Percentiles rank a stretch among this genome's conserved stretches.
Evolutionary conservation across 2,113 vertebrate species (phyloP).

Genomic region (Geococcyx californianus): DNA sequence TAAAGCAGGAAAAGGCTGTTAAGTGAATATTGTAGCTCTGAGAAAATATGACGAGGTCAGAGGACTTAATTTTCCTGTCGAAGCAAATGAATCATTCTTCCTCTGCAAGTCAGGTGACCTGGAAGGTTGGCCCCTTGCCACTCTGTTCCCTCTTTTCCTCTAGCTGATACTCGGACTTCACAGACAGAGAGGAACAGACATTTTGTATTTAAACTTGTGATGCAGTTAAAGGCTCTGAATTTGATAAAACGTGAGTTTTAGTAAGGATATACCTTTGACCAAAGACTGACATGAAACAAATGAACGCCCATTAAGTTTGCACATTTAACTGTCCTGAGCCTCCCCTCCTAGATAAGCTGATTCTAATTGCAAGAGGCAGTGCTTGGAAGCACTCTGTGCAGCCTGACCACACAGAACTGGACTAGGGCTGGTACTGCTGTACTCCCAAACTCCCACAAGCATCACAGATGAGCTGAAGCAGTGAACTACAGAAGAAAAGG

Average conservation of each 20-base stretch:
- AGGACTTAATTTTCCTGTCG: neutral
- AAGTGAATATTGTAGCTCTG: neutral
- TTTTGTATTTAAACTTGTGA: neutral
- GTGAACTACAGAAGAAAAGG: neutral
- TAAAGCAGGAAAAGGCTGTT: neutral
- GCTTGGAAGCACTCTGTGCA: neutral
- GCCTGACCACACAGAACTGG: neutral
- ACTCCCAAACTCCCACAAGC: neutral
- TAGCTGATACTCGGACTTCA: neutral
- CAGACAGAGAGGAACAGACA: neutral
- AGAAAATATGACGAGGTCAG: neutral
- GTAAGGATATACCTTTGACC: neutral
- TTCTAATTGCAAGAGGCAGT: neutral
- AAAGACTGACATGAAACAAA: neutral
- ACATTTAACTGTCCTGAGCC: neutral
- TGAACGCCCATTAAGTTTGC: neutral
- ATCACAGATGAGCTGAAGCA: neutral
- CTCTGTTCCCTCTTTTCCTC: neutral
- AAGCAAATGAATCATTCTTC: neutral
- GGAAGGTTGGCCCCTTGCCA: neutral
- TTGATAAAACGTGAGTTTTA: neutral
- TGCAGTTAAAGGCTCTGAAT: neutral
- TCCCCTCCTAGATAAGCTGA: neutral
- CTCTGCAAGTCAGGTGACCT: neutral
- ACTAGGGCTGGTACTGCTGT: neutral